A percentile compares a stretch with the other conserved stretches of the same genome.
phyloP scores from a whole-genome alignment of 2,888 invertebrate genomes.

The Caradrina clavipalpis region DNA sequence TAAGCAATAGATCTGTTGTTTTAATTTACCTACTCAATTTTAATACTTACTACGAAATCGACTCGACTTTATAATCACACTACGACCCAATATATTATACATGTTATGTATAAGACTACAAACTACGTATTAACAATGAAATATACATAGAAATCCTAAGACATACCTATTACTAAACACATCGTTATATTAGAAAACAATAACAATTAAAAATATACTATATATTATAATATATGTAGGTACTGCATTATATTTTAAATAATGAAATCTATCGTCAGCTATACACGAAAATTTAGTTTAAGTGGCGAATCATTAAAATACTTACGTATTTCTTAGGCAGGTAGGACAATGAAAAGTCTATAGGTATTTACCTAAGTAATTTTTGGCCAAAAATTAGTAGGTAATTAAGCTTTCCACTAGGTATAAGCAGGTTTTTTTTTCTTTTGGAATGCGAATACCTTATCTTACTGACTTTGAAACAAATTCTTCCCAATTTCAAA shows the following conservation, averaged over 20 bases:
- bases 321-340: conserved; percentile 14
- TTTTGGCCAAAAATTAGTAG: conserved; percentile 33
- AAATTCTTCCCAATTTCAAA: conserved; percentile 28
- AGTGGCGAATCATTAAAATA: not conserved
- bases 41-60: not conserved
- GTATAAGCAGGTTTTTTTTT: conserved; percentile 36
- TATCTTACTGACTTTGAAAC: conserved; percentile 51
- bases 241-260: conserved; percentile 1
- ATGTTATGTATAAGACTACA: not conserved
- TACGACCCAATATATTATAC: no score
- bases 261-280: conserved; percentile 32
- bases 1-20: not conserved
- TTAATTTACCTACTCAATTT: conserved; percentile 2
- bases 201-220: not conserved
- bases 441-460: conserved; percentile 47
- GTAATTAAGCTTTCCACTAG: conserved; percentile 10
- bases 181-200: not conserved
- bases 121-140: not conserved
- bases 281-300: conserved; percentile 32
- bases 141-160: conserved; percentile 11
- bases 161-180: not conserved
- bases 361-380: not conserved
- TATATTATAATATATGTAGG: not conserved
- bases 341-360: conserved; percentile 8
- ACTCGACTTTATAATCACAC: not conserved